phyloP scores from a whole-genome alignment of 2,113 vertebrate species.

The Martes martes region DNA sequence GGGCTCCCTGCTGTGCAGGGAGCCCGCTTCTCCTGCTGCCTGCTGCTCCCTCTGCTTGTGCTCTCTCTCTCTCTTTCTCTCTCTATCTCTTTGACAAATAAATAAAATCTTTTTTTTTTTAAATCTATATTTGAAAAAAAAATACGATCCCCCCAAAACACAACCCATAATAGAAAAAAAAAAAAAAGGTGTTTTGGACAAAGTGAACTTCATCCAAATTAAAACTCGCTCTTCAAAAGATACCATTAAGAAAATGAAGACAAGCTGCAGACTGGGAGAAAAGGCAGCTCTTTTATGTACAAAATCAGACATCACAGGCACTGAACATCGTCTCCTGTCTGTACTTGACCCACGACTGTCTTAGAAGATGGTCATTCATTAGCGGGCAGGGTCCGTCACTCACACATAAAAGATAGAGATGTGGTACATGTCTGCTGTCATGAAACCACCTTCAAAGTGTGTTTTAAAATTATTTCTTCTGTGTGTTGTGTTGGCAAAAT shows the following conservation, averaged over 20 bases:
- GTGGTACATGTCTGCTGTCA: not conserved
- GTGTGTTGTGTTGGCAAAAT: conserved; percentile 17
- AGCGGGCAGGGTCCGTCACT: not conserved
- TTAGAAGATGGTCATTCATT: not conserved
- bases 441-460: not conserved
- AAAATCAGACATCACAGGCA: not conserved
- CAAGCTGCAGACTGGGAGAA: not conserved
- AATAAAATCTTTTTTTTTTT: too few species aligned
- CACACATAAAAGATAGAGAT: not conserved
- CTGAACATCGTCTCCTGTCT: not conserved
- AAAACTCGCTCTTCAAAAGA: conserved; percentile 4
- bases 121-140: too few species aligned
- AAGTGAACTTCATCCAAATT: not conserved
- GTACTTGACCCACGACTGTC: not conserved
- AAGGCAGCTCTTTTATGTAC: not conserved
- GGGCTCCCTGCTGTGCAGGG: too few species aligned
- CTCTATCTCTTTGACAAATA: too few species aligned
- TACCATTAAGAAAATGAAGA: not conserved
- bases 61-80: too few species aligned
- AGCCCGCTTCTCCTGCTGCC: too few species aligned
- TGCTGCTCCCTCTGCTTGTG: too few species aligned
- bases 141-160: not conserved
- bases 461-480: conserved; percentile 17
- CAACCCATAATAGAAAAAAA: not conserved
- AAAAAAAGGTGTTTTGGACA: not conserved